Percentiles rank a stretch among this genome's conserved stretches.
Conservation (phyloP, 92 coral and sea anemone genomes). For the Porites lobata region DNA sequence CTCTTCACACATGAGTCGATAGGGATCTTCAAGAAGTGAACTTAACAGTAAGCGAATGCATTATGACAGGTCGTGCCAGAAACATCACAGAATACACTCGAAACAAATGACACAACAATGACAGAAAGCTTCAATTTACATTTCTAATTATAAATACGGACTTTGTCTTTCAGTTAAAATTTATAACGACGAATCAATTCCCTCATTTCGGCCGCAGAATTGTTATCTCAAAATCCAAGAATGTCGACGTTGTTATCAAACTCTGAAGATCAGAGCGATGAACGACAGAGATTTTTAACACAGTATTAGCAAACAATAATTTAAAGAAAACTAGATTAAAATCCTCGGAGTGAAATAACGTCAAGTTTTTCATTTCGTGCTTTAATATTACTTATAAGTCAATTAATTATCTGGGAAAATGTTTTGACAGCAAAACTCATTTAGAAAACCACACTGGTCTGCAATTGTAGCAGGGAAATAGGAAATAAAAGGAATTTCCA, state of each 20-base stretch:
- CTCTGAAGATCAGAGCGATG: neutral
- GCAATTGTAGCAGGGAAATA: neutral
- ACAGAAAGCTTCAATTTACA: conserved; percentile 15
- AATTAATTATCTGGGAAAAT: neutral
- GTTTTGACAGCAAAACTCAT: conserved; percentile 5
- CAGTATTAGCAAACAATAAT: neutral
- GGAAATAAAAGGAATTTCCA: neutral
- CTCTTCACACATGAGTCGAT: neutral
- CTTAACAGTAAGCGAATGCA: neutral
- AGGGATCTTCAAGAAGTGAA: neutral
- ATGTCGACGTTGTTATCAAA: neutral
- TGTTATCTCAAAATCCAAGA: neutral
- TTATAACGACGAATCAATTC: conserved; percentile 15
- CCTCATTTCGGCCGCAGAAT: neutral
- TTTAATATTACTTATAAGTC: neutral
- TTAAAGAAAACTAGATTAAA: no score
- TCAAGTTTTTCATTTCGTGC: neutral
- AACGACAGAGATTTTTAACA: neutral
- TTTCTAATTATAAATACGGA: conserved; percentile 17
- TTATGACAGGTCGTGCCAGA: conserved; percentile 10
- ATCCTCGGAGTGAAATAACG: no score
- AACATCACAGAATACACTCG: neutral
- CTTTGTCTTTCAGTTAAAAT: conserved; percentile 15
- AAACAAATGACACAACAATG: neutral
- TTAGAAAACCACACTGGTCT: neutral